phyloP scores from a whole-genome alignment of 1,140 invertebrate genomes.

The Schlechtendalia chinensis region DNA sequence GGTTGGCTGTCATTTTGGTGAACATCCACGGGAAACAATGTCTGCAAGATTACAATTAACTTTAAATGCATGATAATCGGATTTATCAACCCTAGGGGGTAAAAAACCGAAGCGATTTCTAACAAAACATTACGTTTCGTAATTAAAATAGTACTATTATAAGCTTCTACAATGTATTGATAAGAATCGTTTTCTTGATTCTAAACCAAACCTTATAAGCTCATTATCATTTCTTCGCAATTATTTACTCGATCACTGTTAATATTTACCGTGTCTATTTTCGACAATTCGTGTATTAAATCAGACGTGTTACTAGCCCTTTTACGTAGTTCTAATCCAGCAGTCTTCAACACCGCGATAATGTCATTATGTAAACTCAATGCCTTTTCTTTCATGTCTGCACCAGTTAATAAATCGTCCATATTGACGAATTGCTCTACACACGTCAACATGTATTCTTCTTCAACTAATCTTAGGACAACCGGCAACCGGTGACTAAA shows the following conservation, averaged over 20 bases:
- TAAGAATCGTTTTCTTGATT: conserved; percentile 16
- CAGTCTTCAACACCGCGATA: background rate
- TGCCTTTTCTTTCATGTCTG: background rate
- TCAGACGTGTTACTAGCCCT: background rate
- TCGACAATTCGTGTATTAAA: background rate
- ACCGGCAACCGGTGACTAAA: conserved; percentile 9
- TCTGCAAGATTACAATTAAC: conserved; percentile 52
- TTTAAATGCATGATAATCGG: conserved; percentile 17
- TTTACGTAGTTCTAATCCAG: background rate
- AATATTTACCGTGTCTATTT: background rate
- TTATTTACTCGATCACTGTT: no score
- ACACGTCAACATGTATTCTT: background rate
- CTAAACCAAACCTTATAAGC: background rate
- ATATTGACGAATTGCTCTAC: background rate
- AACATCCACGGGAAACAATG: conserved; percentile 13
- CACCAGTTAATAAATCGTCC: background rate
- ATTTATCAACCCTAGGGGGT: conserved; percentile 22
- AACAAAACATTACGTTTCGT: conserved; percentile 51
- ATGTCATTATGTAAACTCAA: background rate
- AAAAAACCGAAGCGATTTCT: conserved; percentile 48
- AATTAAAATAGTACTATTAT: background rate
- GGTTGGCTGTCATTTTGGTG: no score
- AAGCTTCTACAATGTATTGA: background rate
- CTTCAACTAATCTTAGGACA: background rate
- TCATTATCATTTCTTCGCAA: no score